phyloP scores from a whole-genome alignment of 2,888 invertebrate species.

The Cryptus viduatorius region DNA sequence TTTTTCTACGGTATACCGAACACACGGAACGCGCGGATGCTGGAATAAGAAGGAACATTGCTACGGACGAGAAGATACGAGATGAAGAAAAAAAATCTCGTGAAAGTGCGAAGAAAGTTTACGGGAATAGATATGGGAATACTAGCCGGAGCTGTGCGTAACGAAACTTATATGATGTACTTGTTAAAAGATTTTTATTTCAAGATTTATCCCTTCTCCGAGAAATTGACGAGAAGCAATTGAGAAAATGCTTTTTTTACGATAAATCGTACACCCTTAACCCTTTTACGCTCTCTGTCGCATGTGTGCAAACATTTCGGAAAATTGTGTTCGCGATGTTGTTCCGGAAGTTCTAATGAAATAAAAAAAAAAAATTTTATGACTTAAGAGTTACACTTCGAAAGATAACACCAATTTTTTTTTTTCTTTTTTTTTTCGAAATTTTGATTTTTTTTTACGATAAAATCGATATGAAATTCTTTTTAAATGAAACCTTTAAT shows the following conservation, averaged over 20 bases:
- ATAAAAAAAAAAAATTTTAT: too few relatives aligned
- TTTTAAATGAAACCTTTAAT: neutral
- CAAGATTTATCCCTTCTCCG: neutral
- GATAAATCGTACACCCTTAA: too few relatives aligned
- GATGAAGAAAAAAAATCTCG: constrained; percentile 15
- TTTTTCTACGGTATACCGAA: constrained; percentile 20
- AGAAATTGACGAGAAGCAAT: too few relatives aligned
- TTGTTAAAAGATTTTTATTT: constrained; percentile 42
- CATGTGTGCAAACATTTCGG: too few relatives aligned
- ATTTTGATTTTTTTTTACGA: too few relatives aligned
- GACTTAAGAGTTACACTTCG: too few relatives aligned
- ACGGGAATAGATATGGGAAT: constrained; percentile 54
- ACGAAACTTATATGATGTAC: constrained; percentile 16
- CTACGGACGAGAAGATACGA: constrained; percentile 38
- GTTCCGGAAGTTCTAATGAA: too few relatives aligned
- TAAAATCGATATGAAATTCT: neutral
- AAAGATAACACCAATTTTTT: too few relatives aligned
- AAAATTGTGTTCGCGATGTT: too few relatives aligned
- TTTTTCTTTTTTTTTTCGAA: too few relatives aligned
- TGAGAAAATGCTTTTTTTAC: too few relatives aligned
- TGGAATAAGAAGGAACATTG: constrained; percentile 47
- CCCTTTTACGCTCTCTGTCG: too few relatives aligned
- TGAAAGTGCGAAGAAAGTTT: constrained; percentile 58
- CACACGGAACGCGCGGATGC: constrained; percentile 26
- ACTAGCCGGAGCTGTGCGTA: constrained; percentile 38